Conservation (phyloP, 2,888 invertebrate species). For the Papilio protenor region DNA sequence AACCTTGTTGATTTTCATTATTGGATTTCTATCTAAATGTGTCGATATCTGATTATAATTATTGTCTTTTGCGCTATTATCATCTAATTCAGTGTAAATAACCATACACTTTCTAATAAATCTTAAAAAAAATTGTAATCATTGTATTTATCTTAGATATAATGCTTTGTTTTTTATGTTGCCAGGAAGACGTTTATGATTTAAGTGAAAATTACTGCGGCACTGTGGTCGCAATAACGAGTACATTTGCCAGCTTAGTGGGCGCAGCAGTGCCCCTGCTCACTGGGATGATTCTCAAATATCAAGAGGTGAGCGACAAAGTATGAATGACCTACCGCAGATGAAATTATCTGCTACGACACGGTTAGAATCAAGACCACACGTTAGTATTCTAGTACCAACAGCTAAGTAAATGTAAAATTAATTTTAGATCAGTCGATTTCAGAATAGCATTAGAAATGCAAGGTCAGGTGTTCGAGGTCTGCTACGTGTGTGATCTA, state of each 20-base stretch:
- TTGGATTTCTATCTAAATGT: not conserved
- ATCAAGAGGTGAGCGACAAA: conserved; percentile 56
- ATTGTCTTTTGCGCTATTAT: not conserved
- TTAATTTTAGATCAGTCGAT: not conserved
- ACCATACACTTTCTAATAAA: too few relatives aligned
- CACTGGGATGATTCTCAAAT: conserved; percentile 59
- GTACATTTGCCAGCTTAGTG: conserved; percentile 60
- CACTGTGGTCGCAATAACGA: conserved; percentile 61
- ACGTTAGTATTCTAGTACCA: too few relatives aligned
- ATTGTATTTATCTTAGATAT: too few relatives aligned
- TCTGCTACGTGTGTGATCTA: not conserved
- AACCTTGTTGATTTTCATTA: conserved; percentile 15
- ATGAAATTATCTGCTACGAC: not conserved
- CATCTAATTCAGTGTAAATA: not conserved
- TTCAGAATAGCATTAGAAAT: not conserved
- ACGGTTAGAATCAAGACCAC: not conserved
- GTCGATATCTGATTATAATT: not conserved
- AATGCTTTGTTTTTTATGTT: conserved; percentile 35
- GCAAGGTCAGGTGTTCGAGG: not conserved
- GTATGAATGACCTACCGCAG: not conserved
- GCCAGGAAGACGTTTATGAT: conserved; percentile 67
- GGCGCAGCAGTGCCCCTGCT: conserved; percentile 64
- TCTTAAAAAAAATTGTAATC: too few relatives aligned
- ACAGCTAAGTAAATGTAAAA: not conserved
- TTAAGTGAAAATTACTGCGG: conserved; percentile 71